Evolutionary conservation across 2,113 vertebrate genomes (phyloP), one percentile per base, ranked within the genome.

Genomic region (Megaptera novaeangliae): DNA sequence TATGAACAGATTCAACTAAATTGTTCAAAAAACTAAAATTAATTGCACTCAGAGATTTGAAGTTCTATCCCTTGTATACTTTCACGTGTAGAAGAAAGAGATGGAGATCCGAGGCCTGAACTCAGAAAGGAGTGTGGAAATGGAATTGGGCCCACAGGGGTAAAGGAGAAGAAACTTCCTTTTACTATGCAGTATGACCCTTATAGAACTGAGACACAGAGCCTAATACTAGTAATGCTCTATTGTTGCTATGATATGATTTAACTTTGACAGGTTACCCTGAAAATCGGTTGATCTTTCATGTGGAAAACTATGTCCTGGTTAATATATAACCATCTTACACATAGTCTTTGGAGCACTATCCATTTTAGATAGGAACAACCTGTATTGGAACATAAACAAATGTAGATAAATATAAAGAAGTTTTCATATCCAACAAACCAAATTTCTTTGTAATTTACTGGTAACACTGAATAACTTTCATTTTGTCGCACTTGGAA

Each of bases 391-490:
- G n/a, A 95, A 85, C 63, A 66, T 57, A 72, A 92, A 83, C 18
- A 93, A 63, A 77, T 4, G 59, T 68, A 61, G 69, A 71, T 52
- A n/a, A 81, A 91, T 72, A 88, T 29, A 69, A 91, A 61, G 31
- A 78, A 72, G 25, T 86, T 93, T 91, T 77, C 55, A 71, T 66
- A 88, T 21, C 1, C 5, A 68, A 82, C 2, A 57, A 74, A 68
- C 4, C 20, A 91, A 20, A 77, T 66, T 44, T 57, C 71, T 39
- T 64, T 96, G 9, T 20, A 83, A 52, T 94, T 94, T 91, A 83
- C 17, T 77, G 25, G 90, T 52, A 91, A 83, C 5, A 66, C 6
- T 15, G 9, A 93, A 52, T n/a, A 84, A 49, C 18, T 36, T 91
- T 86, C 21, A 87, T 81, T 89, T 61, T 80, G 21, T 14, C 44